Conservation (phyloP, 2,113 vertebrate genomes). For the Nannospalax galili region DNA sequence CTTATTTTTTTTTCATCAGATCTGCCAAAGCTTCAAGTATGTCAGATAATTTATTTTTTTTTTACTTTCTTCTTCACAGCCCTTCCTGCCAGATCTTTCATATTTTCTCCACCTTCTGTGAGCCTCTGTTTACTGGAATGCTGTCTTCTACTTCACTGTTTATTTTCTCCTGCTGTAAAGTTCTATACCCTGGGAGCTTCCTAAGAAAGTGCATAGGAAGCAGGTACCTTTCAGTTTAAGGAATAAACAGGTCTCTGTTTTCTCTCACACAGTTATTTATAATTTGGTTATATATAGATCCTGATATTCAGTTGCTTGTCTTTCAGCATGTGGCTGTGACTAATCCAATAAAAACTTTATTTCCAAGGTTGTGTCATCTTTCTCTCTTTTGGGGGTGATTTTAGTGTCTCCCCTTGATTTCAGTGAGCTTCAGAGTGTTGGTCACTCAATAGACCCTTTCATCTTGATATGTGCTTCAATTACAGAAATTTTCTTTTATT, state of each 20-base stretch:
- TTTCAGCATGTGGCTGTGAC: conserved; percentile 1
- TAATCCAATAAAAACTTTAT: not conserved
- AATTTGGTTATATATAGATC: not conserved
- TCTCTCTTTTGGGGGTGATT: not conserved
- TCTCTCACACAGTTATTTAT: not conserved
- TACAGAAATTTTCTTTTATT: conserved; percentile 38
- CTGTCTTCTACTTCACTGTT: not conserved
- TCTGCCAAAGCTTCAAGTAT: not conserved
- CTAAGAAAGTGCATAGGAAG: not conserved
- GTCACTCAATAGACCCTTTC: not conserved
- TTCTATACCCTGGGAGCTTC: not conserved
- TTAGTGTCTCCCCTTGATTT: conserved; percentile 36
- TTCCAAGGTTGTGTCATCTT: not conserved
- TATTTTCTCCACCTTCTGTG: not conserved
- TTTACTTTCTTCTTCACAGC: not conserved
- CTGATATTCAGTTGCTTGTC: conserved; percentile 5
- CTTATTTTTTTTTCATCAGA: not conserved
- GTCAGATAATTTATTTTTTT: not conserved
- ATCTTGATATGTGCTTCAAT: not conserved
- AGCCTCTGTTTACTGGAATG: not conserved
- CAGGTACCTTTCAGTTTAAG: not conserved
- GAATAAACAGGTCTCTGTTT: not conserved
- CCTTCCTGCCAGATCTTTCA: not conserved
- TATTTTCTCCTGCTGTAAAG: not conserved
- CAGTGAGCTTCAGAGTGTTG: not conserved